Evolutionary conservation across 2,113 vertebrate species (phyloP).

Genomic region (Pontoporia blainvillei): DNA sequence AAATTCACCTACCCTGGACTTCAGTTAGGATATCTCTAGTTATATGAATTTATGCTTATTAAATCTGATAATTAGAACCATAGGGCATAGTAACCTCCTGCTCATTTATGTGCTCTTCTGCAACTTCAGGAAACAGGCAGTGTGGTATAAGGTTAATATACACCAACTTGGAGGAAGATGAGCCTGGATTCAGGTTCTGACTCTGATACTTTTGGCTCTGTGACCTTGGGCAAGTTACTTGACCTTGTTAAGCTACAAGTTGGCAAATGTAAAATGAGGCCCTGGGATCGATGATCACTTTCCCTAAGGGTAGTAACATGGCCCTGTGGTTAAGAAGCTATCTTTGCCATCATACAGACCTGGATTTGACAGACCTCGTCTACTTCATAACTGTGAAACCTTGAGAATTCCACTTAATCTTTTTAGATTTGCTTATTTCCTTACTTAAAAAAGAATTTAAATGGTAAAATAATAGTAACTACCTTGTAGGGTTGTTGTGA

Average conservation of each 20-base stretch:
- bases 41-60: background rate
- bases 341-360: background rate
- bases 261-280: background rate
- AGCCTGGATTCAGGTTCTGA: background rate
- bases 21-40: background rate
- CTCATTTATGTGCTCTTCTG: background rate
- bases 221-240: background rate
- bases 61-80: background rate
- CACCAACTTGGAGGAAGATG: background rate
- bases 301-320: background rate
- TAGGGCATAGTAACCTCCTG: background rate
- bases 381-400: background rate
- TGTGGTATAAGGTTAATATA: background rate
- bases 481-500: background rate
- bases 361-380: background rate
- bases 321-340: background rate
- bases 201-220: background rate
- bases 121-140: background rate
- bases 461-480: background rate
- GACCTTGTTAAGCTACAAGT: background rate
- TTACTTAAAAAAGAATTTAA: background rate
- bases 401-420: background rate
- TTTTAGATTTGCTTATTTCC: background rate
- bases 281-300: too few species aligned
- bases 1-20: background rate